Conservation (phyloP, 2,888 invertebrate species). For the Meganola albula region DNA sequence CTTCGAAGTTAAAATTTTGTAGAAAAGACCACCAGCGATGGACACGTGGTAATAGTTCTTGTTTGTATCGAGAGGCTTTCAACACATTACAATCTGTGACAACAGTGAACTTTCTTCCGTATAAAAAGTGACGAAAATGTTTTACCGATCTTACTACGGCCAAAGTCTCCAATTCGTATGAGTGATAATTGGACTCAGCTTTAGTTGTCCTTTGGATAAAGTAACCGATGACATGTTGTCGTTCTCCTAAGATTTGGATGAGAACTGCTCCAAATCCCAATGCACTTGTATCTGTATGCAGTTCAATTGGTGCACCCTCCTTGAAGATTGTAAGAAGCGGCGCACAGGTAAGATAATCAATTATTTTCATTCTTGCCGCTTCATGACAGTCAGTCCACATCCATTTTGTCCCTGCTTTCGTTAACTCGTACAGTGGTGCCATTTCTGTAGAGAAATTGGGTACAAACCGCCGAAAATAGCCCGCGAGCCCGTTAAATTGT, state of each 20-base stretch:
- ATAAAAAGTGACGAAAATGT: slow-evolving; percentile 2
- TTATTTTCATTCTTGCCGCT: not conserved
- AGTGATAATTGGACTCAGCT: slow-evolving; percentile 3
- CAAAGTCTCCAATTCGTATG: slow-evolving; percentile 4
- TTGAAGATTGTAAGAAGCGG: slow-evolving; percentile 4
- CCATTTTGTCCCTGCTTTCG: slow-evolving; percentile 3
- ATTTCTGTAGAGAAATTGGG: slow-evolving; percentile 6
- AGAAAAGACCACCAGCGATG: slow-evolving; percentile 4
- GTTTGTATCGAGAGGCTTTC: slow-evolving; percentile 1
- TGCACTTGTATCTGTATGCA: slow-evolving; percentile 4
- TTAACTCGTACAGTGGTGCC: slow-evolving; percentile 2
- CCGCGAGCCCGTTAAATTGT: slow-evolving; percentile 6
- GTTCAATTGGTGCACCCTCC: not conserved
- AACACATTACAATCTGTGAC: slow-evolving; percentile 4
- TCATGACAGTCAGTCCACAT: slow-evolving; percentile 1
- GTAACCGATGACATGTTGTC: slow-evolving; percentile 1
- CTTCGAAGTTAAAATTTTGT: slow-evolving; percentile 3
- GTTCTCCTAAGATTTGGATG: slow-evolving; percentile 2
- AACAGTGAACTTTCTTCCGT: not conserved
- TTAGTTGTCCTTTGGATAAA: slow-evolving; percentile 3
- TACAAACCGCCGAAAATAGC: slow-evolving; percentile 9
- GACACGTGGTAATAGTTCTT: not conserved
- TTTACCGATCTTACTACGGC: slow-evolving; percentile 5
- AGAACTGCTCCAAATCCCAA: slow-evolving; percentile 5
- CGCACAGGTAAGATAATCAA: not conserved